Base-by-base conservation (phyloP, 2,113 vertebrate genomes). In the Colius striatus region DNA sequence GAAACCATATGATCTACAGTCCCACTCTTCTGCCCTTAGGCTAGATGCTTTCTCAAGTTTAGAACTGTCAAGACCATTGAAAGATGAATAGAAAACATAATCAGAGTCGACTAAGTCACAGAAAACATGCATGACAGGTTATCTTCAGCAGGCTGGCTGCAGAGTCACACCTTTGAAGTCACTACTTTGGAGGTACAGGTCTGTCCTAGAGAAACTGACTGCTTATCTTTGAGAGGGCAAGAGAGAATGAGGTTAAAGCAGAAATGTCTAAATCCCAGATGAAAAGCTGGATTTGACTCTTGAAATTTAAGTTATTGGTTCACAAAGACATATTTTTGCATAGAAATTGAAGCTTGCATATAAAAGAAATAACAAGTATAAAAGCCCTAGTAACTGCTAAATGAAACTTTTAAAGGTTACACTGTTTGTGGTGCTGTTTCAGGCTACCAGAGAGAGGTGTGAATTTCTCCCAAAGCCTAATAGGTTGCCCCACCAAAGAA, bases 11-110 rank as follows among this genome's bases (percentile, higher is more conserved):
- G 73, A 91, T 95, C 87, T 70, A 65, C 75, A 89, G 77, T 76
- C 90, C n/a, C 62, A 68, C 32, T 95, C 83, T 84, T 83, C 71
- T 93, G 95, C 74, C 89, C 74, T 36, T 27, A 18, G 63, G 92
- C 81, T 91, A 86, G 63, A 47, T 32, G 47, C 54, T 82, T 95
- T 94, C 95, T 96, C 34, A 71, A 83, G 90, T 87, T 93, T 87
- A 55, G 53, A 95, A 79, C 62, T 74, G 84, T 87, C 90, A 81
- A 86, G 75, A 92, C 38, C n/a, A 72, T n/a, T 36, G 66, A 68
- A 91, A 95, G 75, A 81, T 71, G 61, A 93, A 85, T 15, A 74
- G 51, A 61, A 91, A 88, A 84, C 73, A 77, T 68, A 89, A 91
- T 81, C 81, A 90, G n/a, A 61, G 92, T 38, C 83, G 48, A 38